These are phyloP conservation scores for Crenuchus spilurus DNA, from an alignment of 2,797 vertebrate species.

Conservation along the genomic window DNA sequence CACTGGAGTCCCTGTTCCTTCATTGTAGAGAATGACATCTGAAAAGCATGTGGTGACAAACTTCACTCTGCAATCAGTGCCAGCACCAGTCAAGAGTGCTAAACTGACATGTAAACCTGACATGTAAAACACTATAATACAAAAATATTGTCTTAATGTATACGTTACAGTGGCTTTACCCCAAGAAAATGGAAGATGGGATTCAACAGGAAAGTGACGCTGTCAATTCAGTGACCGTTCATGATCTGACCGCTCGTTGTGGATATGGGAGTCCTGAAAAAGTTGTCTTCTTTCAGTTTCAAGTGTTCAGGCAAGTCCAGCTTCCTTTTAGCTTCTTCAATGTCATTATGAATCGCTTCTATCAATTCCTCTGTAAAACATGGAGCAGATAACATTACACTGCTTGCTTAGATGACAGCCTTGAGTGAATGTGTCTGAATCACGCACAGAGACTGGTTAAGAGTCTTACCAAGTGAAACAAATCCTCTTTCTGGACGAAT, in stretches of 20 bases:
- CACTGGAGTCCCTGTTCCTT: background rate
- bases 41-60: background rate
- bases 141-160: conserved; percentile 28
- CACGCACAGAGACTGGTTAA: no score
- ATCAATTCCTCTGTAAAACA: conserved; percentile 87
- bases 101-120: background rate
- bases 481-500: conserved; percentile 94
- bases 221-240: conserved; percentile 82
- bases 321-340: conserved; percentile 86
- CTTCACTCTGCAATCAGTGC: conserved; percentile 1
- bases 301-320: conserved; percentile 89
- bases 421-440: no score
- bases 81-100: conserved; percentile 10
- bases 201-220: conserved; percentile 24
- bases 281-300: conserved; percentile 88
- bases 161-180: conserved; percentile 23
- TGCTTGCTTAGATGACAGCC: no score
- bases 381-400: background rate
- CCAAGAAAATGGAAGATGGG: background rate
- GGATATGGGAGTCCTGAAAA: conserved; percentile 76
- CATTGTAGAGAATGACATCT: background rate
- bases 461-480: conserved; percentile 84
- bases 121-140: conserved; percentile 10
- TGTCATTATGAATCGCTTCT: conserved; percentile 88
- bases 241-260: conserved; percentile 73